Evolutionary conservation across 1,140 invertebrate genomes (phyloP).

Genomic region (Ptiloglossa arizonensis): DNA sequence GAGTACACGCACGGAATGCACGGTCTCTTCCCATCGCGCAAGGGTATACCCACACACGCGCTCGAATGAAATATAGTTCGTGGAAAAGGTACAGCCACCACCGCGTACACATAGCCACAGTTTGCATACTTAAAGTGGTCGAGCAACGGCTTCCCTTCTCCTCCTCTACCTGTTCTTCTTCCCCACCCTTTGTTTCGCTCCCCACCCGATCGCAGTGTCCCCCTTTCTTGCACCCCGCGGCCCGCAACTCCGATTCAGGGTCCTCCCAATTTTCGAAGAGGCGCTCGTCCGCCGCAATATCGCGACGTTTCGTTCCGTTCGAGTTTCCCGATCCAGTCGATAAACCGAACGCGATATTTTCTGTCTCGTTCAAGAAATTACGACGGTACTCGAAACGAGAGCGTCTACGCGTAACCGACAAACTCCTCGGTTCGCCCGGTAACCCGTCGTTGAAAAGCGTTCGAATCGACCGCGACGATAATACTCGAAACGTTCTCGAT

Average conservation of each 20-base stretch:
- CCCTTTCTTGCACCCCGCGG: conserved; percentile 43
- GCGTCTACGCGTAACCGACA: no score
- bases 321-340: no score
- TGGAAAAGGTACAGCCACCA: conserved; percentile 43
- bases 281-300: not conserved
- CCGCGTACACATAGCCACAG: conserved; percentile 17
- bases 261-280: not conserved
- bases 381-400: no score
- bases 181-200: not conserved
- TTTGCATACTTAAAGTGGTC: conserved; percentile 54
- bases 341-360: no score
- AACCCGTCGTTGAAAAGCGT: no score
- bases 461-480: no score
- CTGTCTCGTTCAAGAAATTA: no score
- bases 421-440: no score
- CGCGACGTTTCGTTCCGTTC: no score
- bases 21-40: conserved; percentile 30
- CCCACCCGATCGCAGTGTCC: conserved; percentile 19
- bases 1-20: conserved; percentile 26
- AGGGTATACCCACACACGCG: conserved; percentile 11
- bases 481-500: no score
- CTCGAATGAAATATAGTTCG: conserved; percentile 55
- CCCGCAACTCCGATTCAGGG: not conserved
- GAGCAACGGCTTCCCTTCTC: conserved; percentile 28
- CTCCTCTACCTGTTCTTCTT: not conserved